Base-by-base conservation (phyloP, 2,113 vertebrate genomes). In the Heterochromis multidens region DNA sequence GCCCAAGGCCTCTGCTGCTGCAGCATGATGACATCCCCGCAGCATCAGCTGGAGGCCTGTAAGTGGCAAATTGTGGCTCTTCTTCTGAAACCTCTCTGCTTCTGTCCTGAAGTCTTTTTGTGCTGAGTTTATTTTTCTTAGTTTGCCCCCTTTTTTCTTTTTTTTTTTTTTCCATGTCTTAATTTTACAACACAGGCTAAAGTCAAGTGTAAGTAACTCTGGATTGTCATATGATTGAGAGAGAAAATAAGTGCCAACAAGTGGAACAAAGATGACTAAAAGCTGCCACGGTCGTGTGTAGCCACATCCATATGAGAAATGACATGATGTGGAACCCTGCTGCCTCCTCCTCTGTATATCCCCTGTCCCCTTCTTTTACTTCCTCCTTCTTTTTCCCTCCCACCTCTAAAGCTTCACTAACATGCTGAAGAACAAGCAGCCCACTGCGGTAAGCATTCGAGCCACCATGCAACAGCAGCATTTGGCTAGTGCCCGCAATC, bases 381-480 rank as follows among this genome's bases (percentile, higher is more conserved):
- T 91, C 91, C 90, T 93, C 87, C 91, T 85, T 92, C 89, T 93
- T 87, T 91, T 91, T 85, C 91, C 93, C 97, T 97, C 96, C 97
- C 97, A 97, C 97, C 72, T 97, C 96, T 97, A 95, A 99, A 99
- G 99, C 97, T 99, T 99, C 96, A 99, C 99, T 97, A 99, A 99
- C 96, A 99, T 99, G 99, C 97, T 99, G 99, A 99, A 99, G 99
- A 99, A 99, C 97, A 99, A 99, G 97, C 98, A 98, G 94, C 98
- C 98, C 94, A 96, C 97, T 93, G 97, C 97, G 70, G 98, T 98
- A 96, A 99, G 97, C 96, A 97, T 99, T 96, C 97, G 98, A 84
- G 98, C 99, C 95, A 99, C 97, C 95, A 97, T 99, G 98, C 99
- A 99, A 96, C 97, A 98, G 95, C 97, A 98, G 94, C 97, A 98